These are phyloP conservation scores for Tetragnatha montana DNA, from an alignment of 2,888 invertebrate genomes.

Conservation along the genomic window DNA sequence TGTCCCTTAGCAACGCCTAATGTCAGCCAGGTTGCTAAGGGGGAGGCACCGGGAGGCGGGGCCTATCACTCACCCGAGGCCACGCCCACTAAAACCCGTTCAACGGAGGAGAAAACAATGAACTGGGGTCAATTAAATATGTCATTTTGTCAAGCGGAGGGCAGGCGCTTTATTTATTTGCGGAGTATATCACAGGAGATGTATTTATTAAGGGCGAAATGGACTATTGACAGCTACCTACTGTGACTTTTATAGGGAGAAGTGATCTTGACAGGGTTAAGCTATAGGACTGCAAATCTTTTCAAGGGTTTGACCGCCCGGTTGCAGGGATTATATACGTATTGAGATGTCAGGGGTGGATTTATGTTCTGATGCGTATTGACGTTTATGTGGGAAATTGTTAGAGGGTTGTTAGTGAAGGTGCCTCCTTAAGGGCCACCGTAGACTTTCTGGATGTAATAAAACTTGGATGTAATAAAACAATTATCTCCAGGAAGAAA, in stretches of 20 bases:
- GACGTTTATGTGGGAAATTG: background rate
- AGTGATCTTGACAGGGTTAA: slow-evolving; percentile 36
- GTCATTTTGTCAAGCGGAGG: slow-evolving; percentile 40
- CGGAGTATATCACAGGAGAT: slow-evolving; percentile 27
- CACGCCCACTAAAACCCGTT: slow-evolving; percentile 51
- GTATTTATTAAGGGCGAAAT: slow-evolving; percentile 53
- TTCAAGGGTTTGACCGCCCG: background rate
- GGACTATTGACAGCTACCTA: slow-evolving; percentile 53
- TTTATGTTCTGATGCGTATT: background rate
- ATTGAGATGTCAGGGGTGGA: background rate
- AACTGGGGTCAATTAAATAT: slow-evolving; percentile 49
- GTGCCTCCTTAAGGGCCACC: too few relatives aligned
- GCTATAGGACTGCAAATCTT: slow-evolving; percentile 45
- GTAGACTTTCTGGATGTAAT: too few relatives aligned
- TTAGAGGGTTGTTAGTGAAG: background rate
- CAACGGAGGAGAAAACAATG: slow-evolving; percentile 42
- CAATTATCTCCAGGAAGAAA: too few relatives aligned
- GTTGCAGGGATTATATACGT: background rate
- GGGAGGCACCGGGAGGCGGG: slow-evolving; percentile 29
- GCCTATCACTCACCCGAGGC: slow-evolving; percentile 47
- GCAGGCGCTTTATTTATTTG: slow-evolving; percentile 43
- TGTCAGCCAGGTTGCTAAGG: slow-evolving; percentile 49
- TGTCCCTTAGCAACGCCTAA: slow-evolving; percentile 47
- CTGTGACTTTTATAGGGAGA: slow-evolving; percentile 55
- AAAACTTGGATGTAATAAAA: too few relatives aligned